Base-by-base conservation (phyloP, 1,140 invertebrate genomes). In the Archivesica marissinica region DNA sequence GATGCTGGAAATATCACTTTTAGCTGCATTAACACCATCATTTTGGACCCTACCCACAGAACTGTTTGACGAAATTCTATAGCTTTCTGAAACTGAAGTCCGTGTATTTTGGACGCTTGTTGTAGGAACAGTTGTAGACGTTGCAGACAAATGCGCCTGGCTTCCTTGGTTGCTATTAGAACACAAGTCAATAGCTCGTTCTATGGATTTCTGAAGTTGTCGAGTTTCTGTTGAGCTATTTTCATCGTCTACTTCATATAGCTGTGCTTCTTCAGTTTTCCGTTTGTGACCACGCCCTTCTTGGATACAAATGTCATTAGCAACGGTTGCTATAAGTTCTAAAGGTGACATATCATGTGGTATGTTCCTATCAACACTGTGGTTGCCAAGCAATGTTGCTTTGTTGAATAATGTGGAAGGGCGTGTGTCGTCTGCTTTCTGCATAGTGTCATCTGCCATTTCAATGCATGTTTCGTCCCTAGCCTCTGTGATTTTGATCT, bases 251-350 rank as follows among this genome's bases (percentile, higher is more conserved):
- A 77, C 70, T 54, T 85, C 82, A 25, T 85, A 77, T 17, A 77
- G 44, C 56, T 77, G 61, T 13, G 74, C 56, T 28, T 70, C 75
- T 44, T 85, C 82, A 15, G 74, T 11, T 54, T 85, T 85, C 17
- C 82, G 72, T 85, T 85, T 85, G 3, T 77, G 41, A 38, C 72
- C 72, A 47, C 82, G 56, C 3, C 74, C 64, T 28, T 85, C 82
- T 64, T 85, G 74, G 15, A 66, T 50, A 70, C 74, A 68, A 47
- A 77, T 59, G 44, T 85, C 82, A 41, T 77, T 85, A 54, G 82
- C 82, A 70, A 85, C 82, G 6, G 72, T 77, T 68, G 82, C 82
- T 77, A 85, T 85, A 0, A 85, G 35, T 75, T 85, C 82, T 30
- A 85, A 59, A 33, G 82, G 82, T 56, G 82, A 85, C n/a, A 85